These are phyloP conservation scores for Phymanthus crucifer DNA, from an alignment of 92 coral and sea anemone species.

Conservation along the genomic window DNA sequence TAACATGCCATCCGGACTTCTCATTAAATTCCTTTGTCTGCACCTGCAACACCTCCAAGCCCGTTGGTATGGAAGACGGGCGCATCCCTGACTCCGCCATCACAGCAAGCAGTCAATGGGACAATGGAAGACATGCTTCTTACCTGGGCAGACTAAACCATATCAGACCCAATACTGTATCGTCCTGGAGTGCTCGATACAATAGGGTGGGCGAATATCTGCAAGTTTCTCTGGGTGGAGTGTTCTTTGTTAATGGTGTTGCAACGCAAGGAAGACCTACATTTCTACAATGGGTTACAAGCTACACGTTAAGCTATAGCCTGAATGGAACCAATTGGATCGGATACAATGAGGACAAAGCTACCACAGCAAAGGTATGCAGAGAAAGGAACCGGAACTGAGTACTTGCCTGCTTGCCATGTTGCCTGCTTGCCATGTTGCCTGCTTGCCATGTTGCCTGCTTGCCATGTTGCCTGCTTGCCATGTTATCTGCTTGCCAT, in stretches of 20 bases:
- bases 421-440: too few species aligned
- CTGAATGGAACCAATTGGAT: neutral
- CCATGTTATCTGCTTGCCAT: too few species aligned
- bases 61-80: slow-evolving; percentile 25
- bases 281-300: neutral
- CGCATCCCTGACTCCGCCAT: neutral
- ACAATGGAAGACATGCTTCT: neutral
- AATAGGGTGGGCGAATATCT: neutral
- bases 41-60: neutral
- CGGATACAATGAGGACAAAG: neutral
- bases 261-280: neutral
- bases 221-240: neutral
- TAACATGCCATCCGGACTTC: slow-evolving; percentile 1
- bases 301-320: neutral
- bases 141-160: neutral
- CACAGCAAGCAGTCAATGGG: neutral
- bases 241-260: neutral
- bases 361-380: neutral
- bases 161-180: neutral
- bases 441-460: neutral
- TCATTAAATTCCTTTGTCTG: neutral
- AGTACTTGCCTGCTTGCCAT: neutral
- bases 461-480: neutral
- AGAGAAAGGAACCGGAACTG: neutral
- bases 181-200: neutral